Evolutionary conservation across 2,888 invertebrate genomes (phyloP).

Genomic region (Agrilus biguttatus): DNA sequence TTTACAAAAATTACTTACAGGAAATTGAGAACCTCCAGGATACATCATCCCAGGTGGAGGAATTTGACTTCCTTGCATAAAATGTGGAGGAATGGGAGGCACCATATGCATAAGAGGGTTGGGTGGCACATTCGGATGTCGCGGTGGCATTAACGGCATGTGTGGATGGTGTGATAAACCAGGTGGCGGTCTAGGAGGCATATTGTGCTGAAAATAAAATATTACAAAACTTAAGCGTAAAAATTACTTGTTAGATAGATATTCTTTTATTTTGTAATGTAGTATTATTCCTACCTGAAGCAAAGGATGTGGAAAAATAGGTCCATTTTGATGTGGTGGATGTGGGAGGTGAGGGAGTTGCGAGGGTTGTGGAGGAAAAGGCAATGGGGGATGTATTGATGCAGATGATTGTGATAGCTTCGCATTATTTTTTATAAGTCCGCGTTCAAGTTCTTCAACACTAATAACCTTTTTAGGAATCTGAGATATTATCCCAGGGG

Average conservation of each 20-base stretch:
- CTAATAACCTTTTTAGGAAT: conserved; percentile 49
- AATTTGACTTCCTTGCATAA: conserved; percentile 11
- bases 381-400: conserved; percentile 18
- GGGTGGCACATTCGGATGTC: conserved; percentile 17
- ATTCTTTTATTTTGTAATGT: too few species aligned
- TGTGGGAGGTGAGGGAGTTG: conserved; percentile 4
- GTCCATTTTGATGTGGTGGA: conserved; percentile 1
- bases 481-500: conserved; percentile 3
- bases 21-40: conserved; percentile 13
- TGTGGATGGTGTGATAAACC: conserved; percentile 26
- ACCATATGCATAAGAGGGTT: conserved; percentile 18
- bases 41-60: conserved; percentile 13
- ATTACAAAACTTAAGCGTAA: too few species aligned
- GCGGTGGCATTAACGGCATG: conserved; percentile 21
- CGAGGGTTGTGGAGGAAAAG: conserved; percentile 4
- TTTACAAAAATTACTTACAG: conserved; percentile 8
- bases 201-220: conserved; percentile 5
- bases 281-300: conserved; percentile 1
- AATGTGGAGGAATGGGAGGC: conserved; percentile 11
- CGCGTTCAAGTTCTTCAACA: conserved; percentile 58
- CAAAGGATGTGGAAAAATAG: not conserved
- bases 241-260: too few species aligned
- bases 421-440: conserved; percentile 35
- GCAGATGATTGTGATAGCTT: conserved; percentile 16
- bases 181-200: conserved; percentile 14